phyloP scores from a whole-genome alignment of 2,797 vertebrate genomes.

The Megaceryle alcyon region DNA sequence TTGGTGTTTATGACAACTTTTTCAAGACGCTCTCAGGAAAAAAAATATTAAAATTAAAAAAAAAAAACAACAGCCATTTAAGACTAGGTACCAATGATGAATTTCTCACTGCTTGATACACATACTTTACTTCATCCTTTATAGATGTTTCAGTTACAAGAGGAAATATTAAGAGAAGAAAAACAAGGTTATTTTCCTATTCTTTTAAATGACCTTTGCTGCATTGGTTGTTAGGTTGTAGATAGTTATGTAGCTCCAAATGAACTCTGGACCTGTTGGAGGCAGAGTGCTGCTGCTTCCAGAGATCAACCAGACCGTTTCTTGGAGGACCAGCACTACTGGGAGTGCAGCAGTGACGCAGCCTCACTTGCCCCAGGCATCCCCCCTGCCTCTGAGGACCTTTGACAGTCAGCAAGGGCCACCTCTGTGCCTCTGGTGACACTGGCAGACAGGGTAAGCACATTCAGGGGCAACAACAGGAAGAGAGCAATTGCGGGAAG shows the following conservation, averaged over 20 bases:
- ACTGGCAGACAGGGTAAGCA: accelerated
- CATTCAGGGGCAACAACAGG: background rate
- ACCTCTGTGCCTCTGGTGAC: accelerated
- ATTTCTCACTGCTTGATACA: constrained; percentile 12
- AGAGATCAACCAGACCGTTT: accelerated
- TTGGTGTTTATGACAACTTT: constrained; percentile 81
- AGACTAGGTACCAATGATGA: background rate
- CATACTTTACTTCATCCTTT: background rate
- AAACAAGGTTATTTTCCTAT: background rate
- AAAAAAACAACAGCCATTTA: constrained; percentile 16
- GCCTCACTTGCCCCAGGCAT: accelerated
- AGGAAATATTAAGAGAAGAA: background rate
- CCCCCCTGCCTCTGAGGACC: background rate
- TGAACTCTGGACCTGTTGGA: background rate
- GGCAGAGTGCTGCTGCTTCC: background rate
- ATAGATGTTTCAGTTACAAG: constrained; percentile 31
- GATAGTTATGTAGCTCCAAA: background rate
- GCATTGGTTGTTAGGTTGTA: background rate
- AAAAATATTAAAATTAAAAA: background rate
- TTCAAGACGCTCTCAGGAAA: constrained; percentile 49
- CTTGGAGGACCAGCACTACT: background rate
- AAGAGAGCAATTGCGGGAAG: background rate
- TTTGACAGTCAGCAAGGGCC: background rate
- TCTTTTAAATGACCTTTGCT: background rate
- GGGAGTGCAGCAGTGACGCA: background rate